phyloP scores from a whole-genome alignment of 2,113 vertebrate genomes.

The Epinephelus moara region DNA sequence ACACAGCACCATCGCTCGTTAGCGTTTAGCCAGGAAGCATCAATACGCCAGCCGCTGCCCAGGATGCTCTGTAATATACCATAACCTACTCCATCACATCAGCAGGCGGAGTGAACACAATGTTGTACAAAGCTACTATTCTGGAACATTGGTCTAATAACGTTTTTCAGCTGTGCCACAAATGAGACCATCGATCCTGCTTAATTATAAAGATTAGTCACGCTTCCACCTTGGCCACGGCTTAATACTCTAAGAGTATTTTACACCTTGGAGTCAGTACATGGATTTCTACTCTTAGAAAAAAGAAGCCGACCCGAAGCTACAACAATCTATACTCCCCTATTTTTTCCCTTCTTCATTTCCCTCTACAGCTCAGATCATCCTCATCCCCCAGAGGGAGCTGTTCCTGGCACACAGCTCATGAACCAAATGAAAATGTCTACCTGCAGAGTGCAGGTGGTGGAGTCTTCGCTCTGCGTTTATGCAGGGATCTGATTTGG shows the following conservation, averaged over 20 bases:
- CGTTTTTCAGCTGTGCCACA: conserved; percentile 56
- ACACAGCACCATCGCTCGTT: conserved; percentile 75
- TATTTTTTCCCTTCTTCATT: conserved; percentile 34
- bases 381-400: conserved; percentile 40
- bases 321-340: conserved; percentile 37
- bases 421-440: conserved; percentile 61
- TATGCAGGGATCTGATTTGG: conserved; percentile 67
- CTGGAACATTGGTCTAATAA: conserved; percentile 72
- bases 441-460: conserved; percentile 75
- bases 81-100: conserved; percentile 72
- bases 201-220: conserved; percentile 79
- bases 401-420: conserved; percentile 47
- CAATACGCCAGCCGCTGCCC: conserved; percentile 69
- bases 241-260: conserved; percentile 30
- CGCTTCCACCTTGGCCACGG: conserved; percentile 43
- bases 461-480: conserved; percentile 50
- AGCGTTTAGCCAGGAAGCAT: conserved; percentile 76
- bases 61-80: conserved; percentile 68
- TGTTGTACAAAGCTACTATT: conserved; percentile 69
- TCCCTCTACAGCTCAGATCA: conserved; percentile 55
- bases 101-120: conserved; percentile 59
- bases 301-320: conserved; percentile 20
- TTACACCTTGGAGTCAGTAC: conserved; percentile 32
- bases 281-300: conserved; percentile 37
- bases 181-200: conserved; percentile 69